These are phyloP conservation scores for Myotis pilosus DNA, from an alignment of 2,797 vertebrate species.

Conservation along the genomic window DNA sequence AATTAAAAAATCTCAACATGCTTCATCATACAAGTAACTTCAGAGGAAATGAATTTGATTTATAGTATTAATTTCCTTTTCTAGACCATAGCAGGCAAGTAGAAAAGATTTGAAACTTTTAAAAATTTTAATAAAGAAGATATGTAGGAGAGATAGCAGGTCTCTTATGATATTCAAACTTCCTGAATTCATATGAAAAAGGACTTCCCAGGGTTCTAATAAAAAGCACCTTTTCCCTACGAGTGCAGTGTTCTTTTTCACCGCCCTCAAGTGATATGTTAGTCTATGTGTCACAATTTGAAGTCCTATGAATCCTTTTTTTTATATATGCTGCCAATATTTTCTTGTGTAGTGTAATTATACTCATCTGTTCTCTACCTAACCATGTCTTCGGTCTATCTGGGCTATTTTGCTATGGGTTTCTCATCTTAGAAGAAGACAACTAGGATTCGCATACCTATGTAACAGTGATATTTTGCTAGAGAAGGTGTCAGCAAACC, in stretches of 20 bases:
- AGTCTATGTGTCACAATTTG: not conserved
- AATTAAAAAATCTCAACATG: conserved; percentile 41
- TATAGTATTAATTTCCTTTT: conserved; percentile 52
- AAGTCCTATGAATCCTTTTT: not conserved
- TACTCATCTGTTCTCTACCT: not conserved
- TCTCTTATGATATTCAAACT: not conserved
- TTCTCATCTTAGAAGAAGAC: not conserved
- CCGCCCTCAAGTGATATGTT: not conserved
- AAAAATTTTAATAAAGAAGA: conserved; percentile 49
- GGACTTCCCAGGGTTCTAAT: not conserved
- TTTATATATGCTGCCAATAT: not conserved
- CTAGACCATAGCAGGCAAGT: not conserved
- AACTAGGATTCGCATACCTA: not conserved
- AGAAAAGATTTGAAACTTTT: conserved; percentile 20
- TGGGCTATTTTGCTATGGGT: not conserved
- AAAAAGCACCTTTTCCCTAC: not conserved
- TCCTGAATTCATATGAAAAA: conserved; percentile 50
- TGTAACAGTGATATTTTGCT: not conserved
- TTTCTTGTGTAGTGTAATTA: not conserved
- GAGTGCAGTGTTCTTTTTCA: not conserved
- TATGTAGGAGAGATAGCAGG: conserved; percentile 26
- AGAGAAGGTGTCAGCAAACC: not conserved
- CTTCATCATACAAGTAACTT: conserved; percentile 32
- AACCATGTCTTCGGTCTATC: not conserved
- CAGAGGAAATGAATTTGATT: conserved; percentile 47